Percentiles rank a stretch among this genome's conserved stretches.
These are phyloP conservation scores for Tetragonula carbonaria DNA, from an alignment of 2,888 invertebrate species.

Conservation along the genomic window DNA sequence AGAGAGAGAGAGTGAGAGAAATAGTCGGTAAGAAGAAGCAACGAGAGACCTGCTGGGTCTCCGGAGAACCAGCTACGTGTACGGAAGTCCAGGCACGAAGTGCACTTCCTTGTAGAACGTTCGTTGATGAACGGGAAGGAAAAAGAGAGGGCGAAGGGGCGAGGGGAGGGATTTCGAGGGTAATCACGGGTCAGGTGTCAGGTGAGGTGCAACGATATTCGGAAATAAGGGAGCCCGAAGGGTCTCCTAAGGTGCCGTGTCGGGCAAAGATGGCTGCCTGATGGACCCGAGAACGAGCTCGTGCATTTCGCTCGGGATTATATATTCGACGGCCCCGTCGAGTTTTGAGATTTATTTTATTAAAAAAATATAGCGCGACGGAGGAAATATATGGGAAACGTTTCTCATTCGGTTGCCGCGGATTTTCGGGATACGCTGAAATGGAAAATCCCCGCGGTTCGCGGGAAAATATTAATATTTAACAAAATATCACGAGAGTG, in stretches of 20 bases:
- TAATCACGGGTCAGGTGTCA: constrained; percentile 48
- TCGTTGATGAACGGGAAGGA: constrained; percentile 58
- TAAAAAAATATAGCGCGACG: too few relatives aligned
- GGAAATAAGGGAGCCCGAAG: constrained; percentile 44
- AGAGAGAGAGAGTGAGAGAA: too few relatives aligned
- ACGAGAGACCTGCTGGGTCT: constrained; percentile 20
- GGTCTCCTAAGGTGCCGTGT: constrained; percentile 29
- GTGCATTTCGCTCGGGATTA: background rate
- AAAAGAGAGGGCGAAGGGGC: constrained; percentile 50
- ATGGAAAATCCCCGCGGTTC: too few relatives aligned
- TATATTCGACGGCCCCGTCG: too few relatives aligned
- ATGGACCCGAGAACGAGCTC: background rate
- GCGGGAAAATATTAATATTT: too few relatives aligned
- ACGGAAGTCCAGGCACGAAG: constrained; percentile 73
- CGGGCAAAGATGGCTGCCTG: background rate
- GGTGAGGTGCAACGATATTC: constrained; percentile 53
- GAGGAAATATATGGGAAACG: too few relatives aligned
- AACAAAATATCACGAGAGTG: too few relatives aligned
- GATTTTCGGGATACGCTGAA: too few relatives aligned
- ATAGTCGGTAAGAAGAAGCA: background rate
- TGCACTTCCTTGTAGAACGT: constrained; percentile 76
- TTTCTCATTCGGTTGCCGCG: too few relatives aligned
- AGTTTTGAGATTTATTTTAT: too few relatives aligned
- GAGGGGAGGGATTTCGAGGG: constrained; percentile 18
- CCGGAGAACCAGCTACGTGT: constrained; percentile 15